A percentile compares a stretch with the other conserved stretches of the same genome.
Evolutionary conservation across 2,888 invertebrate species (phyloP).

Genomic region (Heliconius aoede): DNA sequence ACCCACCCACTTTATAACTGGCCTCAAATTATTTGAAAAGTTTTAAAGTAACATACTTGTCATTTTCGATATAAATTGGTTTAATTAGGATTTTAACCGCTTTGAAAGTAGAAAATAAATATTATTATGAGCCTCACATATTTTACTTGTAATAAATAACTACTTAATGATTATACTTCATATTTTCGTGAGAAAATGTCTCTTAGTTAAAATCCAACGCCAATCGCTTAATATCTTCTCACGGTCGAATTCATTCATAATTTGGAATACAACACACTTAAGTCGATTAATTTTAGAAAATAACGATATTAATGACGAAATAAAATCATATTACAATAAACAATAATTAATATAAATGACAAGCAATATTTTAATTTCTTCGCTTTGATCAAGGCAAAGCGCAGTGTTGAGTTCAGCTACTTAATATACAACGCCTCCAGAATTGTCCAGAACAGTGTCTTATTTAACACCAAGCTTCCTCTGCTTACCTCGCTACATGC

Average conservation of each 20-base stretch:
- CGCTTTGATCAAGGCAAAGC: too few relatives aligned
- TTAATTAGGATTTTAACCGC: neutral
- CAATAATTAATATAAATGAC: neutral
- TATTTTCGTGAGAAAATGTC: constrained; percentile 37
- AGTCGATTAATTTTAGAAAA: neutral
- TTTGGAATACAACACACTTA: constrained; percentile 53
- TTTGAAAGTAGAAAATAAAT: constrained; percentile 21
- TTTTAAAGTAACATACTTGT: neutral
- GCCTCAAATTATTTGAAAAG: neutral
- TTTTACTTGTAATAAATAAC: constrained; percentile 26
- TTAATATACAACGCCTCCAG: accelerated
- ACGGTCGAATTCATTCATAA: constrained; percentile 55
- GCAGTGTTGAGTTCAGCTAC: too few relatives aligned
- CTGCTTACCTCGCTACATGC: too few relatives aligned
- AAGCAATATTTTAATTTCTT: too few relatives aligned
- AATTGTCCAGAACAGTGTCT: too few relatives aligned
- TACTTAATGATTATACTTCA: constrained; percentile 25
- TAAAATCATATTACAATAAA: too few relatives aligned
- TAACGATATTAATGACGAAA: neutral
- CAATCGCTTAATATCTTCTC: constrained; percentile 57
- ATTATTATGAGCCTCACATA: constrained; percentile 16
- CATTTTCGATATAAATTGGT: neutral
- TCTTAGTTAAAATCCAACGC: constrained; percentile 35
- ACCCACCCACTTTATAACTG: too few relatives aligned
- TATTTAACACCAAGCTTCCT: too few relatives aligned